A percentile compares a stretch with the other conserved stretches of the same genome.
Conservation (phyloP, 2,888 invertebrate species). For the Carterocephalus palaemon region DNA sequence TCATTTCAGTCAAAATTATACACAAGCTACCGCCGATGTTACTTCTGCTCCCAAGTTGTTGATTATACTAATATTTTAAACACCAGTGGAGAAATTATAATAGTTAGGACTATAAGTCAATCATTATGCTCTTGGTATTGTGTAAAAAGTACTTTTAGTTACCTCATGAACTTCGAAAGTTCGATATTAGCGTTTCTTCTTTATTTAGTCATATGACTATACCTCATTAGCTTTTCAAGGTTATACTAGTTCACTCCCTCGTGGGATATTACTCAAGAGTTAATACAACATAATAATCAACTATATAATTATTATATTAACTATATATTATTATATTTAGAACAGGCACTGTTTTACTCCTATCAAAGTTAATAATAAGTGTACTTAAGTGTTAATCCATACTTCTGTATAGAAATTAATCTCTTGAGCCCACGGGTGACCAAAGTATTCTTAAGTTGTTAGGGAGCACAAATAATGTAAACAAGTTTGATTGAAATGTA, state of each 20-base stretch:
- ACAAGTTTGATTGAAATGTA: slow-evolving; percentile 35
- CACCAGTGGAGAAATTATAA: slow-evolving; percentile 64
- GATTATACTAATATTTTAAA: slow-evolving; percentile 52
- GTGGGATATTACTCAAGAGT: slow-evolving; percentile 12
- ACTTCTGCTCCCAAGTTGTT: slow-evolving; percentile 47
- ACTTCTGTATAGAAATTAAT: slow-evolving; percentile 15
- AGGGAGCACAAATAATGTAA: slow-evolving; percentile 41
- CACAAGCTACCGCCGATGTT: slow-evolving; percentile 28
- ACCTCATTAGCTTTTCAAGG: slow-evolving; percentile 73
- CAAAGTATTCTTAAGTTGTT: slow-evolving; percentile 30
- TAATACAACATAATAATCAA: too few relatives aligned
- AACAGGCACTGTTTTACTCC: slow-evolving; percentile 17
- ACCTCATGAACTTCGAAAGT: slow-evolving; percentile 76
- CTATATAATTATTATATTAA: too few relatives aligned
- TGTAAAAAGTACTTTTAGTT: slow-evolving; percentile 69
- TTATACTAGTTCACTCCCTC: slow-evolving; percentile 40
- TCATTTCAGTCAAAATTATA: slow-evolving; percentile 24
- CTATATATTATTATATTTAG: slow-evolving; percentile 17
- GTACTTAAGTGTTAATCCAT: slow-evolving; percentile 9
- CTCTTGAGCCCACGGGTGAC: slow-evolving; percentile 23
- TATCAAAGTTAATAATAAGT: slow-evolving; percentile 9
- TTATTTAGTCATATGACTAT: slow-evolving; percentile 54
- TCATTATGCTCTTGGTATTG: slow-evolving; percentile 58
- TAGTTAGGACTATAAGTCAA: slow-evolving; percentile 72
- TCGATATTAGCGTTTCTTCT: slow-evolving; percentile 60